phyloP scores from a whole-genome alignment of 2,888 invertebrate species.

The Nomada lathburiana region DNA sequence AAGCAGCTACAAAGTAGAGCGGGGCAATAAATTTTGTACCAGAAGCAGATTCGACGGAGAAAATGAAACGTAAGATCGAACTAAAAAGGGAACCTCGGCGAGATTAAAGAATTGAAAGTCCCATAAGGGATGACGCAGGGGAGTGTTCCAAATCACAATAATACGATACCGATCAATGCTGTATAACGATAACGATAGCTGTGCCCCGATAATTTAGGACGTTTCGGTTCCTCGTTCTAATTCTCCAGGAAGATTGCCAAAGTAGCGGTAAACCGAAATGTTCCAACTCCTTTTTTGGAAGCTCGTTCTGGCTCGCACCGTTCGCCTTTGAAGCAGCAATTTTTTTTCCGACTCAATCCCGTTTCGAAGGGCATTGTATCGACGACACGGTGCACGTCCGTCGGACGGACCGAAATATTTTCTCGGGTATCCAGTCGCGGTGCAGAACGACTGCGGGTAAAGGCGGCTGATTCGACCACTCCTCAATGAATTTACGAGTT shows the following conservation, averaged over 20 bases:
- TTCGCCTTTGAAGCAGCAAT: neutral
- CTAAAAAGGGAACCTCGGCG: neutral
- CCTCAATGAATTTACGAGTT: slow-evolving; percentile 33
- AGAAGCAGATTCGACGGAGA: no score
- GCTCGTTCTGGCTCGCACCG: neutral
- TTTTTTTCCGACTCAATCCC: neutral
- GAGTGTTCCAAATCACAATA: neutral
- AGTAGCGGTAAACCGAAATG: neutral
- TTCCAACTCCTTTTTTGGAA: no score
- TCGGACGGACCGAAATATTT: slow-evolving; percentile 6
- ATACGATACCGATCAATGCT: no score
- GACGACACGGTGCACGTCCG: neutral
- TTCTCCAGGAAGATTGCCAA: neutral
- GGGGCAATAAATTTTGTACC: neutral
- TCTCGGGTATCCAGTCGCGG: neutral
- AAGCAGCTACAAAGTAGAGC: neutral
- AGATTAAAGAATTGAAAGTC: neutral
- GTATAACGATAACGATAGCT: no score
- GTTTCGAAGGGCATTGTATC: neutral
- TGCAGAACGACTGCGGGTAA: slow-evolving; percentile 8
- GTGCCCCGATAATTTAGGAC: no score
- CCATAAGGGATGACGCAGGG: neutral
- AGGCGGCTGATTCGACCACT: slow-evolving; percentile 14
- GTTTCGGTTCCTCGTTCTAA: neutral
- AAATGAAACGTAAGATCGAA: neutral